Base-by-base conservation (phyloP, 1,140 invertebrate genomes). In the Andrena cerasifolii region DNA sequence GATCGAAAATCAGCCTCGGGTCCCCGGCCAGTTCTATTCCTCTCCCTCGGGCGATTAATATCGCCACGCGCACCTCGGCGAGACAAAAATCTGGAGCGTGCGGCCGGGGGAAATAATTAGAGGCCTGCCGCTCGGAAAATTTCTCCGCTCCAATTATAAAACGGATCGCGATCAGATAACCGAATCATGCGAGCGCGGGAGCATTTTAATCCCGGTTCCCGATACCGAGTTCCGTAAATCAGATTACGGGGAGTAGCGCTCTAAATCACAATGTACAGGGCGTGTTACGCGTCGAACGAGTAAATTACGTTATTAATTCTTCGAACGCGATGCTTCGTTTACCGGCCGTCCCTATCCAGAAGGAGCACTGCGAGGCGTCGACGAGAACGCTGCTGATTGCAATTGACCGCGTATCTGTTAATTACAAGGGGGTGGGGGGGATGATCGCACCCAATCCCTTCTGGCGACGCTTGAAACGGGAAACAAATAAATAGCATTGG, bases 301-400 rank as follows among this genome's bases (percentile, higher is more conserved):
- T 74, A 66, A 74, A 74, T 66, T 74, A 66, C 61, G 28, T 43
- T 66, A 56, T 54, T 66, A 63, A 53, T 43, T 54, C 59, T 33
- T 33, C 40, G 16, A 59, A n/a, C 1, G 7, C 54, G 54, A 63
- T 28, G 18, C 71, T 53, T 63, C 45, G 5, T 51, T 73, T 51
- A 26, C 21, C 24, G 16, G 26, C 16, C n/a, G n/a, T 24, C 16
- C 16, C 33, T 53, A 24, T 43, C 45, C 51, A 31, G 47, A 65
- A 54, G 47, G 36, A 59, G 49, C 58, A 10, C 26, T 51, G 7
- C 21, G 54, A 24, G 18, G 36, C 58, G 14, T 14, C 24, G 16
- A 49, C 63, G 26, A 4, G 10, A 31, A 8, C 5, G 10, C 2
- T 28, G 18, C 1, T 63, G 24, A 72, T 72, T 61, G 36, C 18